These are phyloP conservation scores for Chrysomallon squamiferum DNA, from an alignment of 1,140 invertebrate genomes.

Conservation along the genomic window DNA sequence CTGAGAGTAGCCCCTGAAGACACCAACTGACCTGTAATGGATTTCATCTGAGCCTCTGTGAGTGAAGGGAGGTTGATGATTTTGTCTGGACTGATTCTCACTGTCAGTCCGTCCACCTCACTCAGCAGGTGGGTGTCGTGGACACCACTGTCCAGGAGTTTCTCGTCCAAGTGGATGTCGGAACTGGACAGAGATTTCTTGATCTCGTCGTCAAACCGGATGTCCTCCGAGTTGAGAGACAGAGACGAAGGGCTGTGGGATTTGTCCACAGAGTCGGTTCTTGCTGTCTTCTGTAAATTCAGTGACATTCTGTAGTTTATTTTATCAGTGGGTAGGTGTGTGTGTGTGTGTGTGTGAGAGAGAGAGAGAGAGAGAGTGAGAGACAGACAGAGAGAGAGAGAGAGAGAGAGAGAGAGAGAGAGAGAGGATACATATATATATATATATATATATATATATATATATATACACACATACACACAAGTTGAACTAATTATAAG, in stretches of 20 bases:
- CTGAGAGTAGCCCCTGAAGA: too few species aligned
- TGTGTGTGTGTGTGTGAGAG: too few species aligned
- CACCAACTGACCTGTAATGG: slow-evolving; percentile 62
- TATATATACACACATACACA: too few species aligned
- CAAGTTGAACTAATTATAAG: too few species aligned
- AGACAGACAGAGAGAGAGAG: too few species aligned
- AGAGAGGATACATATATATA: too few species aligned
- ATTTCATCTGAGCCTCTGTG: slow-evolving; percentile 61
- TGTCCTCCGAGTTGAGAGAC: slow-evolving; percentile 35
- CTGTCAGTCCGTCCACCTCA: slow-evolving; percentile 38
- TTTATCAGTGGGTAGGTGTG: too few species aligned
- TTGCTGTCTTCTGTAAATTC: neutral
- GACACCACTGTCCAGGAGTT: slow-evolving; percentile 29
- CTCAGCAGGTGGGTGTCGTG: slow-evolving; percentile 40
- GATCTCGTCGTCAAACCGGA: slow-evolving; percentile 22
- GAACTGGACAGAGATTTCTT: slow-evolving; percentile 38
- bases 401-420: too few species aligned
- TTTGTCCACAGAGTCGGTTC: slow-evolving; percentile 9
- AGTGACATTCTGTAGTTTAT: too few species aligned
- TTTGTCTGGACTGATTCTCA: slow-evolving; percentile 57
- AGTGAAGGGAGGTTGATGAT: slow-evolving; percentile 56
- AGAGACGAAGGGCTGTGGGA: slow-evolving; percentile 27
- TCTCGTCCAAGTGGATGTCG: slow-evolving; percentile 28
- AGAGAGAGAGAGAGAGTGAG: too few species aligned
- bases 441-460: too few species aligned